Conservation (phyloP, 2,113 vertebrate genomes). For the Steatornis caripensis region DNA sequence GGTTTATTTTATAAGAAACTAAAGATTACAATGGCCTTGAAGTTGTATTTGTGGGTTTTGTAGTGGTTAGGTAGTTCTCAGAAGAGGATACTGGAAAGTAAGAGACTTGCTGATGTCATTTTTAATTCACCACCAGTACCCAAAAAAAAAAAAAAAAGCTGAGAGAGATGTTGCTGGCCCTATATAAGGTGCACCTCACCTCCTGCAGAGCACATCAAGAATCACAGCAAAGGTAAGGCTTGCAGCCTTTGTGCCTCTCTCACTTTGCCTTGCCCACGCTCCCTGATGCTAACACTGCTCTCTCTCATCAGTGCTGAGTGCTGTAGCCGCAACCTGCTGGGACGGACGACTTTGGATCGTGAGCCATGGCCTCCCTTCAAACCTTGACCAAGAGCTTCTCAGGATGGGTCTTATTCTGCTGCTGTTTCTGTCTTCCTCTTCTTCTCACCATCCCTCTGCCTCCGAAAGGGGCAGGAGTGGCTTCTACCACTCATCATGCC, state of each 20-base stretch:
- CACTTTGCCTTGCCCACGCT: background rate
- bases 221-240: constrained; percentile 58
- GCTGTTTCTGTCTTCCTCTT: constrained; percentile 47
- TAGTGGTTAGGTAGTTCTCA: constrained; percentile 76
- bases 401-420: constrained; percentile 11
- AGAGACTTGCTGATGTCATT: constrained; percentile 76
- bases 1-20: constrained; percentile 48
- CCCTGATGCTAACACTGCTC: background rate
- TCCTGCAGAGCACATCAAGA: constrained; percentile 33
- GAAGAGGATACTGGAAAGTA: constrained; percentile 75
- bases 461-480: background rate
- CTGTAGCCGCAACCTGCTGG: background rate
- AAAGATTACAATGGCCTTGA: background rate
- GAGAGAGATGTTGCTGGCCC: constrained; percentile 10
- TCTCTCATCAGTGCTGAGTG: background rate
- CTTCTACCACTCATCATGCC: background rate
- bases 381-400: background rate
- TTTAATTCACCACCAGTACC: constrained; percentile 27
- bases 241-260: background rate
- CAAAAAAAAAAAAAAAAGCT: background rate
- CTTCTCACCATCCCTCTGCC: constrained; percentile 26
- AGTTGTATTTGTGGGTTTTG: constrained; percentile 64
- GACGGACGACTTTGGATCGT: background rate
- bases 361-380: constrained; percentile 50
- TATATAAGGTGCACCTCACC: constrained; percentile 69